Base-by-base conservation (phyloP, 2,797 vertebrate genomes). In the Lacerta bilineata region DNA sequence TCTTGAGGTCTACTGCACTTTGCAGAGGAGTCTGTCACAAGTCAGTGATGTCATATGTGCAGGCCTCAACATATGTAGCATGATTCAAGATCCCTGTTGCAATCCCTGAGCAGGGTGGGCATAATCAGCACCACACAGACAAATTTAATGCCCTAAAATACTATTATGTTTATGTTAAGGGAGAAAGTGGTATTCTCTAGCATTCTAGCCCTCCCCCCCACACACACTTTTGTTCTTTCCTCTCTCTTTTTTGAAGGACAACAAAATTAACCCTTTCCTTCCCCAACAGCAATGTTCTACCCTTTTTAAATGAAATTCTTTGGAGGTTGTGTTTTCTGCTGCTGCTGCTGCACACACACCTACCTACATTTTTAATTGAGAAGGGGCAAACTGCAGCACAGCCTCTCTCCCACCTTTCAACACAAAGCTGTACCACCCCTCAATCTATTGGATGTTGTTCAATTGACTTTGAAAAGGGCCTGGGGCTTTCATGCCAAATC, bases 401-500 rank as follows among this genome's bases (percentile, higher is more conserved):
- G 79, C 8, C 50, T 79, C 5, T 39, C 84, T 25, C 7, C 9
- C 33, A 39, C 33, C 20, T 55, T 25, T 61, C 84, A 27, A 27
- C 20, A 41, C 61, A 68, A 76, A 8, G 3, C 78, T 13, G 2
- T 69, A 20, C 11, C 13, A 3, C 72, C 50, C 50, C 72, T 55
- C 41, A 33, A 23, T 81, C 33, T 55, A 76, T 77, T 83, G 43
- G 84, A 77, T 68, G 18, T 77, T 86, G 78, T 76, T 41, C 71
- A 66, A 33, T 76, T 68, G 71, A 55, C 71, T 85, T 81, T 89
- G 61, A 85, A 81, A 86, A 81, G 43, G 50, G 72, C 88, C 59
- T 29, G n/a, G 15, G 83, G 78, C 84, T 89, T 82, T 85, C 88
- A 86, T 81, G 71, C 88, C 75, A 81, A 86, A 85, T 85, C n/a